A percentile compares a stretch with the other conserved stretches of the same genome.
Evolutionary conservation across 2,888 invertebrate species (phyloP).

Genomic region (Lymantria dispar): DNA sequence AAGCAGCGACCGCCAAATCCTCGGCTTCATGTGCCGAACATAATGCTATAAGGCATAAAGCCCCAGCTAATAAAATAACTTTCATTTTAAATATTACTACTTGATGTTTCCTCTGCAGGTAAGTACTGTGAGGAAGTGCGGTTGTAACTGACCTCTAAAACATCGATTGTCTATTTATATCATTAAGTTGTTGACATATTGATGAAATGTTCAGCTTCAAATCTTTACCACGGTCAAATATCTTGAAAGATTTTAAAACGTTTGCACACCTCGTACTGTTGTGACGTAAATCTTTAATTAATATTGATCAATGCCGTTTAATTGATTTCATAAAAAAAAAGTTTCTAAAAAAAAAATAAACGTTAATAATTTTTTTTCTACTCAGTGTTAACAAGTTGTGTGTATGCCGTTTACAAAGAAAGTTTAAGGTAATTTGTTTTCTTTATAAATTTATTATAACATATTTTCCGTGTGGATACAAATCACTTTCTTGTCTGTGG

Average conservation of each 20-base stretch:
- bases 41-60: constrained; percentile 57
- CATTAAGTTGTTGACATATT: constrained; percentile 36
- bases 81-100: constrained; percentile 45
- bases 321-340: too few relatives aligned
- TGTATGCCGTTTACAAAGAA: too few relatives aligned
- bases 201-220: constrained; percentile 8
- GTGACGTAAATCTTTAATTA: neutral
- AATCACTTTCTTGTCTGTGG: too few relatives aligned
- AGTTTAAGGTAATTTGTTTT: too few relatives aligned
- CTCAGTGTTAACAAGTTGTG: too few relatives aligned
- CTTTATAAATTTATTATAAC: too few relatives aligned
- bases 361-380: neutral
- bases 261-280: neutral
- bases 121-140: constrained; percentile 13
- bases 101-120: constrained; percentile 6
- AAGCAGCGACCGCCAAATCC: constrained; percentile 80
- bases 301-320: neutral
- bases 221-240: constrained; percentile 9
- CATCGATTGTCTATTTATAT: constrained; percentile 61
- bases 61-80: constrained; percentile 54
- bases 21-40: constrained; percentile 38
- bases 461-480: too few relatives aligned
- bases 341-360: neutral
- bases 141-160: constrained; percentile 18
- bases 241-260: neutral